These are phyloP conservation scores for Hydrolagus colliei DNA, from an alignment of 2,797 vertebrate genomes.

Conservation along the genomic window DNA sequence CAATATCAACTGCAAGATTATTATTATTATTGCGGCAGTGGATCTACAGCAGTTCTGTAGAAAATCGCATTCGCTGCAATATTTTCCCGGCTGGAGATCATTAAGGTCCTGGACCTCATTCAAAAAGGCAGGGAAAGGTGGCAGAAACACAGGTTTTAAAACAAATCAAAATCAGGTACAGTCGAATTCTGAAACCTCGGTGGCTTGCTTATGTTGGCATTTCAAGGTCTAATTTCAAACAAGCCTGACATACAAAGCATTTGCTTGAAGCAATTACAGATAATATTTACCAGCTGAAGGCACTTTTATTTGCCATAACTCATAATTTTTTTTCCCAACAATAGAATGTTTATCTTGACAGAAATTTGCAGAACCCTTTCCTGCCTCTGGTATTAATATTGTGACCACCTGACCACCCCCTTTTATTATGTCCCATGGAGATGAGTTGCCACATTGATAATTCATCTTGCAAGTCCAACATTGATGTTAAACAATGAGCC, in stretches of 20 bases:
- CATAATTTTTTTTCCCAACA: background rate
- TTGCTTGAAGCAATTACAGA: background rate
- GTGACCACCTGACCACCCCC: background rate
- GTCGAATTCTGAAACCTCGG: background rate
- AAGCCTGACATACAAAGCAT: background rate
- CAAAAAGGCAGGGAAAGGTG: no score
- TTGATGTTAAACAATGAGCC: background rate
- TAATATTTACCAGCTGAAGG: constrained; percentile 15
- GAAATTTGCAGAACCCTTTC: background rate
- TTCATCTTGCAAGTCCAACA: background rate
- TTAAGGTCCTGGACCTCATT: no score
- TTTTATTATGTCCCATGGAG: background rate
- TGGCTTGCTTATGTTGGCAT: background rate
- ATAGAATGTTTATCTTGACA: background rate
- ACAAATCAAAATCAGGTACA: background rate
- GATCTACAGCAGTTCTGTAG: no score
- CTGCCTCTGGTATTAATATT: background rate
- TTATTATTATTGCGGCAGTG: no score
- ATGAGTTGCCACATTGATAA: background rate
- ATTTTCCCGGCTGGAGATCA: no score
- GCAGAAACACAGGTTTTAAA: background rate
- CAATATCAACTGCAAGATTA: no score
- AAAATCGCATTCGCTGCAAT: no score
- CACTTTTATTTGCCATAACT: background rate
- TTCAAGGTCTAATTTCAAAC: constrained; percentile 21